phyloP scores from a whole-genome alignment of 2,797 vertebrate species.

The Mormyrops attenuatus region DNA sequence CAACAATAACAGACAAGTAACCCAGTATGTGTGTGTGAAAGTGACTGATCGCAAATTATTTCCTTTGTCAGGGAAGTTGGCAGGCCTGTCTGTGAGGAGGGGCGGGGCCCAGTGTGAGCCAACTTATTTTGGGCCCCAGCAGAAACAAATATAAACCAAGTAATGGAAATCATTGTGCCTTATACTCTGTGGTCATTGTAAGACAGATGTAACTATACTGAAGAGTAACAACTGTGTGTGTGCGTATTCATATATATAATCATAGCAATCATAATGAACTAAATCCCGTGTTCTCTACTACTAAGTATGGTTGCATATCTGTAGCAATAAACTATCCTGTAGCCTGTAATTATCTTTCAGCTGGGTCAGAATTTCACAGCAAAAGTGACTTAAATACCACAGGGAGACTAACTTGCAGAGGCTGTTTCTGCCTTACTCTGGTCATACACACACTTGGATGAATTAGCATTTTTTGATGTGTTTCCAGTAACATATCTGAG shows the following conservation, averaged over 20 bases:
- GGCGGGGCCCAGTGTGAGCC: neutral
- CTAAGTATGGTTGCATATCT: too few species aligned
- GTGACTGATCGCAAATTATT: neutral
- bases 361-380: neutral
- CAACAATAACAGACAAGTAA: neutral
- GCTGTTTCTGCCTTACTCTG: neutral
- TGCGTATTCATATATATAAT: neutral
- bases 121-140: neutral
- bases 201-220: neutral
- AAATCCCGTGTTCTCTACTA: neutral
- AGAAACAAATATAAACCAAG: neutral
- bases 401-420: neutral
- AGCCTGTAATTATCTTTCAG: neutral
- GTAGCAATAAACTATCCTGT: too few species aligned
- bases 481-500: neutral
- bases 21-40: neutral
- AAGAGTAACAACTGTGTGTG: neutral
- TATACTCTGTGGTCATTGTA: neutral
- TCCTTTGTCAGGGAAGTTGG: neutral
- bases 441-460: neutral
- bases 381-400: neutral
- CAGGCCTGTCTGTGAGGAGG: neutral
- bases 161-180: neutral
- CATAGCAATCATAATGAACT: neutral
- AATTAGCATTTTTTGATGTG: neutral